Percentiles rank a stretch among this genome's conserved stretches.
Evolutionary conservation across 2,888 invertebrate genomes (phyloP).

Genomic region (Thereva unica): DNA sequence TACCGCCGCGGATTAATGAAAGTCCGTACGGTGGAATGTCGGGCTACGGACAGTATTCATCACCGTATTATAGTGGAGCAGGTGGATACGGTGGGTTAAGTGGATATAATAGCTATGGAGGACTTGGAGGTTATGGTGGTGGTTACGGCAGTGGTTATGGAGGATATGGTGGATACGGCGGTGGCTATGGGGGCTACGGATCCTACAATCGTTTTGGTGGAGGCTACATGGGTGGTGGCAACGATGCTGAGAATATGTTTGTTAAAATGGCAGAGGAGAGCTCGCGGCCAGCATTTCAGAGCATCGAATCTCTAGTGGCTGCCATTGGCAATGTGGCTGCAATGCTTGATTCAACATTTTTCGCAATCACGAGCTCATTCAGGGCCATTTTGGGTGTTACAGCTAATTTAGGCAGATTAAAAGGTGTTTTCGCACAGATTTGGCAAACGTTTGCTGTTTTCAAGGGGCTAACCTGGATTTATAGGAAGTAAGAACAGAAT

Average conservation of each 20-base stretch:
- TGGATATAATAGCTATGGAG: constrained; percentile 52
- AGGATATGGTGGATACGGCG: constrained; percentile 47
- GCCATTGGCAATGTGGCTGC: constrained; percentile 93
- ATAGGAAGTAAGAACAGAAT: constrained; percentile 61
- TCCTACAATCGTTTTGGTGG: constrained; percentile 52
- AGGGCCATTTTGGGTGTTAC: constrained; percentile 94
- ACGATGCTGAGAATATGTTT: constrained; percentile 63
- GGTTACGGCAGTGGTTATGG: constrained; percentile 40
- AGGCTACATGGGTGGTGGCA: constrained; percentile 45
- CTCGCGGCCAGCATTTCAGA: constrained; percentile 90
- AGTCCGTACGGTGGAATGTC: constrained; percentile 21
- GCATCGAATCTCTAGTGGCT: constrained; percentile 88
- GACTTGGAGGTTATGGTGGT: constrained; percentile 47
- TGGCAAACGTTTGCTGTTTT: constrained; percentile 86
- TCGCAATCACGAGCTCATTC: constrained; percentile 93
- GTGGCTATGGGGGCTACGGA: constrained; percentile 48
- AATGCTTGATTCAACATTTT: constrained; percentile 96
- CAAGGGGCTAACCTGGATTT: constrained; percentile 78
- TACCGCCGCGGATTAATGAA: constrained; percentile 43
- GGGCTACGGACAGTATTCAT: constrained; percentile 42
- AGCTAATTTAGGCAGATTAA: constrained; percentile 86
- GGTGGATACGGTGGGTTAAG: constrained; percentile 47
- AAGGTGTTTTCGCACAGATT: constrained; percentile 81
- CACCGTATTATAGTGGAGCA: constrained; percentile 33
- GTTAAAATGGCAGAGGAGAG: constrained; percentile 89